Percentiles rank a stretch among this genome's conserved stretches.
Evolutionary conservation across 2,113 vertebrate species (phyloP).

Genomic region (Vimba vimba): DNA sequence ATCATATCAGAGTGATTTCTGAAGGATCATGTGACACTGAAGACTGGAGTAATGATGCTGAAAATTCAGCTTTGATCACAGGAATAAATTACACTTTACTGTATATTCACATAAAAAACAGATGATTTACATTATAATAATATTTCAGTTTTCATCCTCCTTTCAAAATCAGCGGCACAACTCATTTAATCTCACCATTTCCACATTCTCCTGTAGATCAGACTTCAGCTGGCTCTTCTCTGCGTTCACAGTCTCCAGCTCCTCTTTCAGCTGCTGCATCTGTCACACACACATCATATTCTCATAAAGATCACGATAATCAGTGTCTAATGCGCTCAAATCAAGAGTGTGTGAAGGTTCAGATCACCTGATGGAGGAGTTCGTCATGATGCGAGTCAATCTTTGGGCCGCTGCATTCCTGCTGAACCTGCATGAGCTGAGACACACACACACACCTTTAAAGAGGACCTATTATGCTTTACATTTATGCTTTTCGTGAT

Average conservation of each 20-base stretch:
- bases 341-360: background rate
- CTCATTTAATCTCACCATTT: constrained; percentile 55
- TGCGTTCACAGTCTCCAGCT: constrained; percentile 47
- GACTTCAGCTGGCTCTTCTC: constrained; percentile 67
- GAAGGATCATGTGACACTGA: background rate
- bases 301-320: background rate
- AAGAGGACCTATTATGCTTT: no score
- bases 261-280: constrained; percentile 59
- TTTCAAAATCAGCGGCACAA: no score
- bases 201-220: constrained; percentile 65
- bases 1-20: no score
- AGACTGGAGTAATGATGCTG: background rate
- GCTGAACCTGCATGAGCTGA: constrained; percentile 39
- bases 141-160: no score
- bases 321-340: background rate
- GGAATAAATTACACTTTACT: background rate
- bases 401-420: background rate
- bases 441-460: background rate
- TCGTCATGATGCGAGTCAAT: constrained; percentile 11
- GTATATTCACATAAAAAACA: no score
- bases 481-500: no score
- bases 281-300: background rate
- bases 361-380: constrained; percentile 29
- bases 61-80: background rate
- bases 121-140: fast-evolving